A percentile compares a stretch with the other conserved stretches of the same genome.
Evolutionary conservation across 2,113 vertebrate genomes (phyloP).

Genomic region (Ceyx melanurus): DNA sequence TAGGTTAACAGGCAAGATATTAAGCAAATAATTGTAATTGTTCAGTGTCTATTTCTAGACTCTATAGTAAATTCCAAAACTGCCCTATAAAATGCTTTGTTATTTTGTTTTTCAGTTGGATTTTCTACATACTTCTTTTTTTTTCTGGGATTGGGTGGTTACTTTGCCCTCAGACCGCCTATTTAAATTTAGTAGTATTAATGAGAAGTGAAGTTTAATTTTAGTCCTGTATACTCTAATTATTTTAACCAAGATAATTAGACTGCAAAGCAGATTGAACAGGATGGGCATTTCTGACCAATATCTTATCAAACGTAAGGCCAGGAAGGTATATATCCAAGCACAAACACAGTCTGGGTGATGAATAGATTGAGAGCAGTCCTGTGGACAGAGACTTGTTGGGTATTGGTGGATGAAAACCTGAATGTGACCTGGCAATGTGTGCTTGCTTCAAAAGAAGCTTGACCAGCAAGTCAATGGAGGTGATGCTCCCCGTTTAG

Average conservation of each 20-base stretch:
- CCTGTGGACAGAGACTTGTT: not conserved
- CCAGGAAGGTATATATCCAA: not conserved
- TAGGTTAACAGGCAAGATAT: not conserved
- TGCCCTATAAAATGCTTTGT: not conserved
- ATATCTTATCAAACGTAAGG: not conserved
- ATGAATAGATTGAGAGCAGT: not conserved
- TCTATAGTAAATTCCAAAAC: not conserved
- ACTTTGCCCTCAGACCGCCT: not conserved
- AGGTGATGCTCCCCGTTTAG: not conserved
- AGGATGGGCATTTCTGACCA: not conserved
- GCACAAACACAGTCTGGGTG: not conserved
- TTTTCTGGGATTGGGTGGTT: not conserved
- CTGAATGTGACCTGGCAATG: not conserved
- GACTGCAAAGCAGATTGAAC: not conserved
- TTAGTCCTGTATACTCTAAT: not conserved
- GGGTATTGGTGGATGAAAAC: not conserved
- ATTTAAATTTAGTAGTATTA: not conserved
- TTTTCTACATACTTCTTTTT: not conserved
- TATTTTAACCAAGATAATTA: not conserved
- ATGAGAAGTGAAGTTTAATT: not conserved
- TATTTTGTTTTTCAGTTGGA: not conserved
- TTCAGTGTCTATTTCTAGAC: not conserved
- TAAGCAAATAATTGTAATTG: not conserved
- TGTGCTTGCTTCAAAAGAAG: not conserved
- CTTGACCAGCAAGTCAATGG: not conserved